Evolutionary conservation across 2,888 invertebrate species (phyloP).

Genomic region (Lepidonotus clava): DNA sequence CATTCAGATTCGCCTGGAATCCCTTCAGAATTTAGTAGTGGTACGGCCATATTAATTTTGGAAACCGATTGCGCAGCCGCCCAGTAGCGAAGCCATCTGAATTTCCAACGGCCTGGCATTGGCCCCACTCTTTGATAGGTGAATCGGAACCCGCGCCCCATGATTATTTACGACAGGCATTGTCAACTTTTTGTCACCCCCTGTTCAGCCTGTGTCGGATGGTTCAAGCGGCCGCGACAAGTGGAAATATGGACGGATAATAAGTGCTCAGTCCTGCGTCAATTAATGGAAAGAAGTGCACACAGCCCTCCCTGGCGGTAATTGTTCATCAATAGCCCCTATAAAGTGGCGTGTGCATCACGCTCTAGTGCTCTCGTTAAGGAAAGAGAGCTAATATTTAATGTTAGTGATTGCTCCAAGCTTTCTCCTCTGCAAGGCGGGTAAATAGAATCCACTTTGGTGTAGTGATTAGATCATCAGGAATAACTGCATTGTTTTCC

Average conservation of each 20-base stretch:
- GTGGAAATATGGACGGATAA: constrained; percentile 7
- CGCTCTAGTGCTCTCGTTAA: background rate
- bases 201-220: background rate
- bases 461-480: background rate
- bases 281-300: background rate
- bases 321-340: constrained; percentile 15
- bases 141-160: too few species aligned
- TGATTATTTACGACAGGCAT: background rate
- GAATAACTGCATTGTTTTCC: constrained; percentile 2
- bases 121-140: too few species aligned
- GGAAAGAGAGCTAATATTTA: constrained; percentile 5
- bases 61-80: too few species aligned
- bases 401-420: constrained; percentile 7
- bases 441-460: constrained; percentile 21
- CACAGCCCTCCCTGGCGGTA: background rate
- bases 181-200: background rate
- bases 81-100: too few species aligned
- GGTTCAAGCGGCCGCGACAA: background rate
- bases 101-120: too few species aligned
- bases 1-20: too few species aligned
- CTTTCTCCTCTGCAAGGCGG: background rate
- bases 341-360: background rate
- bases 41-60: too few species aligned
- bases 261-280: background rate
- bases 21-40: too few species aligned